A percentile compares a stretch with the other conserved stretches of the same genome.
Evolutionary conservation across 1,140 invertebrate species (phyloP).

Genomic region (Drosophila lowei): DNA sequence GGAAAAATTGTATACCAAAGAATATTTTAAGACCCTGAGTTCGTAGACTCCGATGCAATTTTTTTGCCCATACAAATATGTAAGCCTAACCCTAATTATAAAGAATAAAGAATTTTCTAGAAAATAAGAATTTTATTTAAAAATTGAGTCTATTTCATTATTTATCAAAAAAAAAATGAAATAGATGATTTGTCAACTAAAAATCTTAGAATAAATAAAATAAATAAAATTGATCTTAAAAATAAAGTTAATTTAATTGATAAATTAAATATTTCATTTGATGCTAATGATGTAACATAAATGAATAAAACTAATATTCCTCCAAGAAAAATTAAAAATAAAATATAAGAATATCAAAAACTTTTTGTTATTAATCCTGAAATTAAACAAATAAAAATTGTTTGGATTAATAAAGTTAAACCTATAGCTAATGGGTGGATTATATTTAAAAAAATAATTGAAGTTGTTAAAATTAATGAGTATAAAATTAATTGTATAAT

Average conservation of each 20-base stretch:
- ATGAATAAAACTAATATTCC: conserved; percentile 49
- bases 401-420: conserved; percentile 84
- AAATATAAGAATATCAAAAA: conserved; percentile 55
- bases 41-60: too few relatives aligned
- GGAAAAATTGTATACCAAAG: too few relatives aligned
- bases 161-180: conserved; percentile 35
- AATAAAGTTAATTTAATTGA: conserved; percentile 57
- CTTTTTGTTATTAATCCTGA: conserved; percentile 48
- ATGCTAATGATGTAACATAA: conserved; percentile 84
- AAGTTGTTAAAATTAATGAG: conserved; percentile 68
- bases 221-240: conserved; percentile 3
- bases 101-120: conserved; percentile 77
- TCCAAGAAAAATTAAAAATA: conserved; percentile 51
- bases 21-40: too few relatives aligned
- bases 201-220: conserved; percentile 18
- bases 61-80: too few relatives aligned
- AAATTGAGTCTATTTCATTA: conserved; percentile 47
- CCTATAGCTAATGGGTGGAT: conserved; percentile 84
- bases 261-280: conserved; percentile 84
- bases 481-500: conserved; percentile 82
- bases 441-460: conserved; percentile 81
- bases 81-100: too few relatives aligned
- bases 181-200: conserved; percentile 35
- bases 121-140: conserved; percentile 52
- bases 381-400: conserved; percentile 76